phyloP scores from a whole-genome alignment of 1,140 invertebrate genomes.

The Hycleus phaleratus region DNA sequence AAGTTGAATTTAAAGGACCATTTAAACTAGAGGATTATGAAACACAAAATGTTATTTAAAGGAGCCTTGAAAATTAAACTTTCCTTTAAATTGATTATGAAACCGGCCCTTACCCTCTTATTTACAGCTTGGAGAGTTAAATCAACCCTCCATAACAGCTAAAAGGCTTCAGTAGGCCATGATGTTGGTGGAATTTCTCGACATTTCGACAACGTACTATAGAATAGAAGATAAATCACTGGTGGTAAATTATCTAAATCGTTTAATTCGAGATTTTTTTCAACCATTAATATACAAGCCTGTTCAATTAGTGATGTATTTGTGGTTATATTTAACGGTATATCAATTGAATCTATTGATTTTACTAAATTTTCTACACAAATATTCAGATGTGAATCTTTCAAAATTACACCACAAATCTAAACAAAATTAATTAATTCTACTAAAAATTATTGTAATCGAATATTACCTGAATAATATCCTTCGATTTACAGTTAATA shows the following conservation, averaged over 20 bases:
- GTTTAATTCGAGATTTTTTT: conserved; percentile 53
- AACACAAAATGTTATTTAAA: too few species aligned
- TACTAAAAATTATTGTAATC: not conserved
- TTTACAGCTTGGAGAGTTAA: conserved; percentile 53
- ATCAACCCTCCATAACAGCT: conserved; percentile 73
- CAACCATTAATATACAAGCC: conserved; percentile 32
- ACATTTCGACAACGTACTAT: conserved; percentile 67
- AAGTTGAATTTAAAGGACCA: too few species aligned
- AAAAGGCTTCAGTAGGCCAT: conserved; percentile 69
- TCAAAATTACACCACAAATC: conserved; percentile 21
- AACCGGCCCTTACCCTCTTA: too few species aligned
- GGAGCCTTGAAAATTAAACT: too few species aligned
- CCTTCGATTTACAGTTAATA: conserved; percentile 63
- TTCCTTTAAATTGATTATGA: too few species aligned
- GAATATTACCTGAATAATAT: conserved; percentile 59
- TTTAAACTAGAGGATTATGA: too few species aligned
- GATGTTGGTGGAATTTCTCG: conserved; percentile 66
- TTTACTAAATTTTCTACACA: not conserved
- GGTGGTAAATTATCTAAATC: conserved; percentile 69
- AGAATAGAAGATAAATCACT: conserved; percentile 64
- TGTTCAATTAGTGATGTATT: conserved; percentile 14
- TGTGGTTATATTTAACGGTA: not conserved
- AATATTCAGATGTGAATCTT: not conserved
- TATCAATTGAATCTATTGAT: not conserved
- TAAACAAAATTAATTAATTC: conserved; percentile 15